Evolutionary conservation across 1,140 invertebrate species (phyloP), one percentile per base, ranked within the genome.

Genomic region (Cyclargus thomasi): DNA sequence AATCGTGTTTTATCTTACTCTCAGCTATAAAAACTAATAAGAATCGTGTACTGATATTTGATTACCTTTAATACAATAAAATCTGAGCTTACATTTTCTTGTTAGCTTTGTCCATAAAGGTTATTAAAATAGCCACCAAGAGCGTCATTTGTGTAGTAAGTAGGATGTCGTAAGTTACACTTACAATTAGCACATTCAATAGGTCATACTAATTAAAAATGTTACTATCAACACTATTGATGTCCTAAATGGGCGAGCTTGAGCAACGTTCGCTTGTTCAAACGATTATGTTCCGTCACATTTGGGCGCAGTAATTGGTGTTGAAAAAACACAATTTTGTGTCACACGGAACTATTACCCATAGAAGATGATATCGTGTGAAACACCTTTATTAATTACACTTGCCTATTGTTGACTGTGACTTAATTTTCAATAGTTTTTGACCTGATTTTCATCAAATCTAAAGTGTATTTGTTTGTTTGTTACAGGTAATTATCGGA

Each of bases 281-380:
- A 75, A 74, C 76, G 68, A 81, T 80, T 80, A 77, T 82, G 76
- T 83, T 83, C 77, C 76, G 79, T 80, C 79, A 80, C 76, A 84
- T 85, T 86, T 81, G 76, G 77, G 72, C 77, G 76, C 85, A 80
- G 76, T 85, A 88, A 87, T 83, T 86, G 78, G 79, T 85, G 86
- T 86, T 82, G 83, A 88, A 87, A 86, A 87, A 85, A 83, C 70
- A 81, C 78, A 79, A 87, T 86, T 81, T 78, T 76, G 70, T 75
- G 76, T 76, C 81, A 80, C 82, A 86, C 85, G 81, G 78, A 82
- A 81, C 73, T 67, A 65, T 74, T 74, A 73, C 74, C 67, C 73
- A 67, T 72, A 71, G 63, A 62, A 79, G 79, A 85, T 86, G 74
- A 74, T 86, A 85, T 88, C 82, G 77, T 81, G 79, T 85, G 82